phyloP scores from a whole-genome alignment of 2,113 vertebrate genomes.

The Gymnobelideus leadbeateri region DNA sequence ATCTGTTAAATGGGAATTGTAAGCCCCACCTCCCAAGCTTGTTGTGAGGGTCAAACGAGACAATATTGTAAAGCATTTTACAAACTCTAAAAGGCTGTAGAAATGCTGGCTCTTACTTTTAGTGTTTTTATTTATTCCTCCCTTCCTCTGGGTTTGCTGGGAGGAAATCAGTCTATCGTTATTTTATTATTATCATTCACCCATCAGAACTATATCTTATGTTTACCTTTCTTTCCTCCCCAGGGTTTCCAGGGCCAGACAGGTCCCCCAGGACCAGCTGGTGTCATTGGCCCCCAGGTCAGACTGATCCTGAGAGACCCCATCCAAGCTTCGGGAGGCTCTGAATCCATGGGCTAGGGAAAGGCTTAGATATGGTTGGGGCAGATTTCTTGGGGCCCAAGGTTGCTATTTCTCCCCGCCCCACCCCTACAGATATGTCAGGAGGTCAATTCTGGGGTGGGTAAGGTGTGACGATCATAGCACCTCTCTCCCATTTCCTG shows the following conservation, averaged over 20 bases:
- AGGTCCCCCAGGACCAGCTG: conserved; percentile 90
- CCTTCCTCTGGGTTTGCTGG: neutral
- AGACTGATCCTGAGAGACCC: conserved; percentile 13
- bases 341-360: neutral
- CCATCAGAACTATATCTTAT: neutral
- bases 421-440: neutral
- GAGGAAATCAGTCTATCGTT: neutral
- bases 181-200: neutral
- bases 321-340: neutral
- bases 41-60: neutral
- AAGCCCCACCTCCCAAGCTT: neutral
- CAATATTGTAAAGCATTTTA: neutral
- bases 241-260: conserved; percentile 97
- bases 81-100: neutral
- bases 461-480: neutral
- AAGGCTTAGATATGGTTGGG: neutral
- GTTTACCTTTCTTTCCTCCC: conserved; percentile 2
- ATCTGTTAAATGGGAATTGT: neutral
- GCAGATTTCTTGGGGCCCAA: neutral
- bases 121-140: neutral
- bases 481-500: neutral
- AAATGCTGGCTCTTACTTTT: neutral
- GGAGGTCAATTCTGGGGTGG: neutral
- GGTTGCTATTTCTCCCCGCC: neutral
- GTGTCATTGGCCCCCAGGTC: conserved; percentile 95